Base-by-base conservation (phyloP, 2,888 invertebrate genomes). In the Amphipoea lucens region DNA sequence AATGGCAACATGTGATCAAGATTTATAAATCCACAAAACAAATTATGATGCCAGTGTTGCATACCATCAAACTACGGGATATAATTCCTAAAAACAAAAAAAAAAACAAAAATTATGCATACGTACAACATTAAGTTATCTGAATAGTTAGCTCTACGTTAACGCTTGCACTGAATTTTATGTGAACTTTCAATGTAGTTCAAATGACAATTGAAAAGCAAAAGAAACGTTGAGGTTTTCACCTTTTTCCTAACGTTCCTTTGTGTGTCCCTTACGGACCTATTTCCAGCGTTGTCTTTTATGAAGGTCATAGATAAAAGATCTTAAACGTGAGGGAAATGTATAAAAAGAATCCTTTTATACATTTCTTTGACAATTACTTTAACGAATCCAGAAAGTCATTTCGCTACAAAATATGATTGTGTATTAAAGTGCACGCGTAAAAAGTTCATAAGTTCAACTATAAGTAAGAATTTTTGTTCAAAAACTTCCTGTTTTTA, bases 401-500 rank as follows among this genome's bases (percentile, higher is more conserved):
- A 71, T 66, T 78, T 62, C 14, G 17, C 45, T 36, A 45, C 20
- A 62, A 60, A 57, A 79, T 65, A 73, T 36, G 62, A 65, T 63
- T 63, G 36, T 65, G 36, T 79, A 45, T 68, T 29, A 68, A 80
- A 74, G n/a, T 54, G 36, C 68, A 69, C 23, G 36, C 48, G 45
- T 78, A 40, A 66, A 51, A 73, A 60, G 17, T 70, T 54, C 42
- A 84, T 63, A 73, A 66, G 45, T 48, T 65, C 4, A 29, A 42
- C n/a, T 40, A 65, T 48, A 48, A 70, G 66, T 45, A 51, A 29
- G 23, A 65, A 14, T 40, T 69, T 84, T 72, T 70, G 11, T 54
- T 40, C 6, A 45, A 75, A 66, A 67, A 60, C 69, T 80, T 73
- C 72, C 69, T 67, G 72, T 81, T 81, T 76, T 80, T 73, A 73